Base-by-base conservation (phyloP, 2,888 invertebrate genomes). In the Candidula unifasciata region DNA sequence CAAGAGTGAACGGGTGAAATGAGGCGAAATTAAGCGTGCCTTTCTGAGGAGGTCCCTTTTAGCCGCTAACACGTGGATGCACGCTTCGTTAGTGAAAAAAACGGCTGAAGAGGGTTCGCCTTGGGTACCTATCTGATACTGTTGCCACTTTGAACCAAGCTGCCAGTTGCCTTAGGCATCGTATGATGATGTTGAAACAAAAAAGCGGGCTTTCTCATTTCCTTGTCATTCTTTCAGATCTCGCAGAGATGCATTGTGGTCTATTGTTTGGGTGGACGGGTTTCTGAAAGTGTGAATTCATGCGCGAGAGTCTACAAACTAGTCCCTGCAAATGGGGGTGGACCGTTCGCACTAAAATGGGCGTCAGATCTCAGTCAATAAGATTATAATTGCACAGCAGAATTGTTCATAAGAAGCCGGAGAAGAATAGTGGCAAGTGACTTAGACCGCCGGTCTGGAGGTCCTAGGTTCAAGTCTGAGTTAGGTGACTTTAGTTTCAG, bases 81-180 rank as follows among this genome's bases (percentile, higher is more conserved):
- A 84, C 74, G 84, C 71, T 80, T 84, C 80, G 80, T 84, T 84
- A 80, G 80, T 10, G 76, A 68, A 30, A 74, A 68, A 30, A 74
- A 27, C 30, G 68, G 33, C 66, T 80, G n/a, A 60, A 84, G 84
- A 80, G 84, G 76, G 35, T 68, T 57, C 24, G 84, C 84, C 84
- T 68, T 54, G 74, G 84, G 80, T 84, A 84, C 84, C 84, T 84
- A 80, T 79, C 71, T 80, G 84, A 84, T 52, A 84, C 84, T 76
- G 84, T 84, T 76, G 84, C 84, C 80, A 80, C 60, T 84, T 84
- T 79, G 84, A 79, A 71, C 54, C 44, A 60, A 54, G 54, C 68
- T 35, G 21, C 10, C n/a, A 35, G 37, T 6, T 44, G 24, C 52
- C 35, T 68, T 76, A 52, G 21, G 68, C 64, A 76, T 68, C 10